These are phyloP conservation scores for Drosophila lini DNA, from an alignment of 1,140 invertebrate species.

Conservation along the genomic window DNA sequence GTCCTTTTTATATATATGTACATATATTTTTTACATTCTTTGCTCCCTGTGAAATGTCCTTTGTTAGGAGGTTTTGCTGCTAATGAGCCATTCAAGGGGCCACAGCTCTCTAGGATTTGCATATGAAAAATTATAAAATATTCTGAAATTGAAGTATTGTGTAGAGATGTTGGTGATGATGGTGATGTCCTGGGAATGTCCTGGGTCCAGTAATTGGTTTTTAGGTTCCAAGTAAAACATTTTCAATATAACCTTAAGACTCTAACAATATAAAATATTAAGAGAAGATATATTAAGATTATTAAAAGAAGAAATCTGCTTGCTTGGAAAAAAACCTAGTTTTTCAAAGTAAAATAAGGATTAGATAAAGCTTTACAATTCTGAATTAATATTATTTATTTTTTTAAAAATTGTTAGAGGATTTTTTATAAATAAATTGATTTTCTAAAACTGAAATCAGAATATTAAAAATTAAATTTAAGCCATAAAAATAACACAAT, in stretches of 20 bases:
- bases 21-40: background rate
- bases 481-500: too few species aligned
- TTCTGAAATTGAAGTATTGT: slow-evolving; percentile 12
- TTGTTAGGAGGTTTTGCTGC: slow-evolving; percentile 31
- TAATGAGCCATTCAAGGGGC: slow-evolving; percentile 70
- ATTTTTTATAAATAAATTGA: background rate
- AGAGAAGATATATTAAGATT: too few species aligned
- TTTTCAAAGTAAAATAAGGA: background rate
- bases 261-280: too few species aligned
- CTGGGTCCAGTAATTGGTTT: slow-evolving; percentile 6
- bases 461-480: background rate
- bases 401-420: background rate
- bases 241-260: background rate
- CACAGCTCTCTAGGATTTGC: slow-evolving; percentile 29
- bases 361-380: background rate
- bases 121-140: slow-evolving; percentile 39
- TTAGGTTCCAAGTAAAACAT: too few species aligned
- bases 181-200: background rate
- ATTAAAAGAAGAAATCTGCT: too few species aligned
- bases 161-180: background rate
- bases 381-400: background rate
- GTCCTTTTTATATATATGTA: background rate
- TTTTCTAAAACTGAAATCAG: too few species aligned
- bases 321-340: background rate
- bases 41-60: slow-evolving; percentile 7